These are phyloP conservation scores for Trissolcus japonicus DNA, from an alignment of 2,888 invertebrate species.

Conservation along the genomic window DNA sequence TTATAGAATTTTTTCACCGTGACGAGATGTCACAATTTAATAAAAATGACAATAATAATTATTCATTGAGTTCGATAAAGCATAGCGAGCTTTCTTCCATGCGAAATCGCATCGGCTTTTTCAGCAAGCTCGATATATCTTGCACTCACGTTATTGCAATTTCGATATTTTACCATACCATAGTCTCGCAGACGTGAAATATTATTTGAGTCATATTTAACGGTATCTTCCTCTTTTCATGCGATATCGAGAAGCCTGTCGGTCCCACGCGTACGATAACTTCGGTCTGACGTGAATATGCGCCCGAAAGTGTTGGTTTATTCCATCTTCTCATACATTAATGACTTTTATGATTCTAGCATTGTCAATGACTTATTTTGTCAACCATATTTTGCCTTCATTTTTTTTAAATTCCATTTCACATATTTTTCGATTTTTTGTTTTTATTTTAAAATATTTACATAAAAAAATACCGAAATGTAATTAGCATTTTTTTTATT, in stretches of 20 bases:
- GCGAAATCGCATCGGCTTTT: conserved; percentile 11
- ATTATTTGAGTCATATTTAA: conserved; percentile 54
- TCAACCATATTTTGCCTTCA: conserved; percentile 12
- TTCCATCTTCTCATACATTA: conserved; percentile 26
- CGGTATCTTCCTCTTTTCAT: conserved; percentile 52
- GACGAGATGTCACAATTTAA: too few species aligned
- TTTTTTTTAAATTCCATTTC: conserved; percentile 16
- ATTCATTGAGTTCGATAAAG: conserved; percentile 5
- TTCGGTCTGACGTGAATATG: conserved; percentile 48
- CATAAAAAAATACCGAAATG: too few species aligned
- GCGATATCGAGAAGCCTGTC: conserved; percentile 48
- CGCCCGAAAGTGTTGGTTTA: conserved; percentile 34
- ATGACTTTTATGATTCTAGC: conserved; percentile 31
- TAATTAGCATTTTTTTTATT: too few species aligned
- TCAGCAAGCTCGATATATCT: conserved; percentile 25
- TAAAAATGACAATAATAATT: too few species aligned
- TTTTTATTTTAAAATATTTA: neutral
- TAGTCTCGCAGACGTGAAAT: conserved; percentile 51
- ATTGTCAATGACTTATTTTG: conserved; percentile 36
- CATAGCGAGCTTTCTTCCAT: neutral
- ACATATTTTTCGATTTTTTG: neutral
- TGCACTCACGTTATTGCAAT: conserved; percentile 41
- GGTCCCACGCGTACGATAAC: conserved; percentile 54
- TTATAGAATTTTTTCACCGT: too few species aligned
- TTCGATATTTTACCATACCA: conserved; percentile 47